Base-by-base conservation (phyloP, 1,140 invertebrate genomes). In the Tribolium madens region DNA sequence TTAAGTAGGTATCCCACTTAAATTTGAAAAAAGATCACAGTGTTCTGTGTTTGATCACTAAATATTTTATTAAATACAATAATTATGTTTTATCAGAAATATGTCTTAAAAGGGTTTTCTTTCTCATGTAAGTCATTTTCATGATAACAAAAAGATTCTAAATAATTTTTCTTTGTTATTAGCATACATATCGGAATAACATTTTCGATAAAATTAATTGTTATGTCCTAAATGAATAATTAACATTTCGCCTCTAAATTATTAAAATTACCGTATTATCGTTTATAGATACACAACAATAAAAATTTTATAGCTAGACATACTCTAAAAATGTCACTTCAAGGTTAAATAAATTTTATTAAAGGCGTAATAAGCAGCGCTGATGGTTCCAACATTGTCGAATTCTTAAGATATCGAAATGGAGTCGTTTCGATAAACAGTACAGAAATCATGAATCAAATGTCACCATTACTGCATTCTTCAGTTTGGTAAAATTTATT, bases 291-390 rank as follows among this genome's bases (percentile, higher is more conserved):
- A 64, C 69, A 77, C 75, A 75, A 74, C 68, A 79, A 79, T 75
- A 79, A 78, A 78, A 76, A 68, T 69, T 72, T 79, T 75, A 79
- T 76, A 72, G 68, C 36, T 26, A 13, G n/a, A 47, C 21, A 33
- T 12, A 57, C 71, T 76, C 15, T 46, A 46, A 74, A 74, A 60
- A 74, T 60, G 26, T 73, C 21, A 53, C 12, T 15, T 31, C 48
- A 76, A 76, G 68, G 75, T 76, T 42, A 69, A 42, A 12, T 76
- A 26, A 70, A 68, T 76, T 53, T 71, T 48, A 69, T 73, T 46
- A 52, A 68, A 52, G 48, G 13, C 72, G 57, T 18, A 72, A 76
- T 33, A 72, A 33, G 31, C 48, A 31, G 3, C 26, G 31, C 26
- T 57, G 17, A 26, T 57, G 18, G 21, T 17, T 10, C 10, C 46